Conservation (phyloP, 2,888 invertebrate genomes). For the Aricia artaxerxes region DNA sequence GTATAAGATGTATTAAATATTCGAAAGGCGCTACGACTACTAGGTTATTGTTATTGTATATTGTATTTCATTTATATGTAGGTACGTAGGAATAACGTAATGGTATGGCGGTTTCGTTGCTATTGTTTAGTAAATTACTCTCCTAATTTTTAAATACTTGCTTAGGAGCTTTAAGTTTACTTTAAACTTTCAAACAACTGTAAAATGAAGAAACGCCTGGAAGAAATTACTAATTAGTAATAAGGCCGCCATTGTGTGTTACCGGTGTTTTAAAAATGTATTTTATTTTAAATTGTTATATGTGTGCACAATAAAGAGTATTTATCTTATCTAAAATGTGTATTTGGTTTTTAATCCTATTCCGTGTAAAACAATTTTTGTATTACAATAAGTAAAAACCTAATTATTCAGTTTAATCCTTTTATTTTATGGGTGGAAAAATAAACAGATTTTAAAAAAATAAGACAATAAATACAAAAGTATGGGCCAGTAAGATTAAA, state of each 20-base stretch:
- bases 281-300: too few relatives aligned
- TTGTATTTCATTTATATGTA: not conserved
- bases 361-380: not conserved
- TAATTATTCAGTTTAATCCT: not conserved
- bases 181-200: not conserved
- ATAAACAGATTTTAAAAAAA: not conserved
- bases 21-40: not conserved
- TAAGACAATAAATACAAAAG: not conserved
- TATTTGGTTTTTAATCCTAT: not conserved
- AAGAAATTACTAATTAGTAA: too few relatives aligned
- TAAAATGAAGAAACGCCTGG: not conserved
- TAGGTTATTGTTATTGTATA: not conserved
- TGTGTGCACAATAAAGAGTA: too few relatives aligned
- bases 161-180: not conserved
- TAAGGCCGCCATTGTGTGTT: too few relatives aligned
- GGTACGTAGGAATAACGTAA: not conserved
- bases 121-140: not conserved
- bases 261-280: too few relatives aligned
- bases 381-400: not conserved
- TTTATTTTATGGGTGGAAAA: not conserved
- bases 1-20: conserved; percentile 9
- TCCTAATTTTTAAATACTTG: not conserved
- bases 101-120: not conserved
- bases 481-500: too few relatives aligned
- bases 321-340: too few relatives aligned